Evolutionary conservation across 2,888 invertebrate genomes (phyloP).

Genomic region (Ormyrus rosae): DNA sequence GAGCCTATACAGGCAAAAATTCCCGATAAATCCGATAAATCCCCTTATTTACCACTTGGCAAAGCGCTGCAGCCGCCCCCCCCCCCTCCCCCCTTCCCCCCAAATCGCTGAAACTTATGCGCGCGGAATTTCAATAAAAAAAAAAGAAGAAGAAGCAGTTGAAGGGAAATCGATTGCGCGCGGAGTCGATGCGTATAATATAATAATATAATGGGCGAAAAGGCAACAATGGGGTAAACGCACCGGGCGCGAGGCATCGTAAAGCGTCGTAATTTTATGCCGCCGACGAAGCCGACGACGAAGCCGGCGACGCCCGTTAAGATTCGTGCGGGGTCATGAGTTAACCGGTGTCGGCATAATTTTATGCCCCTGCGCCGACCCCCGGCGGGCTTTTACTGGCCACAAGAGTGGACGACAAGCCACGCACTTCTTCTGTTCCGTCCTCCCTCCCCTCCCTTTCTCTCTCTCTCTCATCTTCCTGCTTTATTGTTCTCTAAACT

Average conservation of each 20-base stretch:
- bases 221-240: slow-evolving; percentile 36
- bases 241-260: slow-evolving; percentile 50
- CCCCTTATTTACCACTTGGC: too few species aligned
- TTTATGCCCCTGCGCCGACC: slow-evolving; percentile 51
- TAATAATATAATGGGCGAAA: slow-evolving; percentile 31
- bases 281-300: not conserved
- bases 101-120: not conserved
- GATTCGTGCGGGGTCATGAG: slow-evolving; percentile 52
- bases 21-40: too few species aligned
- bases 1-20: too few species aligned
- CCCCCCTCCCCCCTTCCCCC: not conserved
- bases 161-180: not conserved
- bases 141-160: too few species aligned
- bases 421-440: slow-evolving; percentile 48
- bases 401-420: slow-evolving; percentile 47
- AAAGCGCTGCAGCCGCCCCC: not conserved
- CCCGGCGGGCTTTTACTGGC: slow-evolving; percentile 47
- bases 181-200: slow-evolving; percentile 30
- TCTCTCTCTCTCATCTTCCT: slow-evolving; percentile 46
- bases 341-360: slow-evolving; percentile 61
- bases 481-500: slow-evolving; percentile 57
- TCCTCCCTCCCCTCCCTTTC: slow-evolving; percentile 40
- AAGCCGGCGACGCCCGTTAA: slow-evolving; percentile 36
- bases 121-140: not conserved
- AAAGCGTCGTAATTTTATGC: slow-evolving; percentile 63